A percentile compares a stretch with the other conserved stretches of the same genome.
Conservation (phyloP, 2,888 invertebrate species). For the Anorthoa munda region DNA sequence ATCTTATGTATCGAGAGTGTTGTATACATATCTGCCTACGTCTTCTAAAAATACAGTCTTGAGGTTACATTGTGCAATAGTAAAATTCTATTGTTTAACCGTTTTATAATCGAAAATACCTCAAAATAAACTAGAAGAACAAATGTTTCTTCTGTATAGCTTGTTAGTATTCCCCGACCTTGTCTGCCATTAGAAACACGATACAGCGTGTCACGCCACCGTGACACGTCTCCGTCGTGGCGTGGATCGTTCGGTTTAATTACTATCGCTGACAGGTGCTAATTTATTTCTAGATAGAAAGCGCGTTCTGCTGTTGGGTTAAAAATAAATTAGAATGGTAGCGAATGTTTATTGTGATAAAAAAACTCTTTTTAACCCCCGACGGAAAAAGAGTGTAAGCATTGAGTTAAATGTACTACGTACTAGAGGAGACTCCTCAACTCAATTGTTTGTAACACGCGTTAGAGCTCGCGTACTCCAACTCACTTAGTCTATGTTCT, state of each 20-base stretch:
- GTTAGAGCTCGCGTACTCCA: no score
- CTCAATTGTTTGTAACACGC: no score
- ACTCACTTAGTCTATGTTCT: no score
- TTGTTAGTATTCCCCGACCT: conserved; percentile 40
- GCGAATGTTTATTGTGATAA: not conserved
- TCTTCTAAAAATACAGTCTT: no score
- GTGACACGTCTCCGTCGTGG: conserved; percentile 37
- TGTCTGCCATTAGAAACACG: conserved; percentile 43
- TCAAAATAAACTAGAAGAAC: conserved; percentile 8
- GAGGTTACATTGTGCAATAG: no score
- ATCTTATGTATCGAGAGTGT: no score
- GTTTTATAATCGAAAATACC: not conserved
- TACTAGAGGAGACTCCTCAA: no score
- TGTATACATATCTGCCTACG: no score
- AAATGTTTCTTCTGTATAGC: conserved; percentile 30
- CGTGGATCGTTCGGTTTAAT: conserved; percentile 35
- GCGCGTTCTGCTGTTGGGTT: conserved; percentile 6
- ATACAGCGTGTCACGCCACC: conserved; percentile 33
- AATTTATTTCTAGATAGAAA: conserved; percentile 36
- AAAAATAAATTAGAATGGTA: not conserved
- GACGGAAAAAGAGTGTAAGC: no score
- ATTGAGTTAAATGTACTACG: no score
- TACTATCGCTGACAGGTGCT: conserved; percentile 34
- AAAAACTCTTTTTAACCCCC: not conserved
- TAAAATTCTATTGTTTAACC: no score